A percentile compares a stretch with the other conserved stretches of the same genome.
phyloP scores from a whole-genome alignment of 2,113 vertebrate genomes.

The Misgurnus anguillicaudatus region DNA sequence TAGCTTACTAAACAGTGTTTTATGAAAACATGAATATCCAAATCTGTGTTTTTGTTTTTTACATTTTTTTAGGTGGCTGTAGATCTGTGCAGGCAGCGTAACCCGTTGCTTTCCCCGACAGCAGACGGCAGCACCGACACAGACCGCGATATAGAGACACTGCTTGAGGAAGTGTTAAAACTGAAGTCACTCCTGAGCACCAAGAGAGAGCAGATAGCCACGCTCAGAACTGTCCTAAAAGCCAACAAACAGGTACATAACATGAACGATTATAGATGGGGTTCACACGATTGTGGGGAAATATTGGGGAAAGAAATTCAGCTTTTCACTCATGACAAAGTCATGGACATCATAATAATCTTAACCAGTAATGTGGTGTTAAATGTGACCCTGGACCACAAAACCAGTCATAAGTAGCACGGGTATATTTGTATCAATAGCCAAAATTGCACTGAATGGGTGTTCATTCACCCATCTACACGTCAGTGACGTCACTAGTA shows the following conservation, averaged over 20 bases:
- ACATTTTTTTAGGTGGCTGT: constrained; percentile 71
- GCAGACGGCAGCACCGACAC: constrained; percentile 64
- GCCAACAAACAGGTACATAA: constrained; percentile 83
- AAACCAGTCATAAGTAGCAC: no score
- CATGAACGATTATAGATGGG: not conserved
- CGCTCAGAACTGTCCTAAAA: constrained; percentile 85
- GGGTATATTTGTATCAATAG: no score
- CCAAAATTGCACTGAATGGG: no score
- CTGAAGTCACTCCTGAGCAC: constrained; percentile 85
- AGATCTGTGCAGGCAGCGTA: constrained; percentile 76
- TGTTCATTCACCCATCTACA: no score
- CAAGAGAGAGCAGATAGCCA: constrained; percentile 85
- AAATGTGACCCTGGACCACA: no score
- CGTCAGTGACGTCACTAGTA: no score
- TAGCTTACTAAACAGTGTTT: not conserved
- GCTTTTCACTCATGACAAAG: no score
- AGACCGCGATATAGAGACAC: constrained; percentile 76
- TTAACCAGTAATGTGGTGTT: no score
- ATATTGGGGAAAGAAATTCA: not conserved
- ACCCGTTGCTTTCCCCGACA: constrained; percentile 67
- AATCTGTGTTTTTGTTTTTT: not conserved
- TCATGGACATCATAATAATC: no score
- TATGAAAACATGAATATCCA: not conserved
- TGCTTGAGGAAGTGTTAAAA: constrained; percentile 82
- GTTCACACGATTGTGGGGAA: not conserved